Evolutionary conservation across 2,797 vertebrate species (phyloP).

Genomic region (Halcyon smyrnensis): DNA sequence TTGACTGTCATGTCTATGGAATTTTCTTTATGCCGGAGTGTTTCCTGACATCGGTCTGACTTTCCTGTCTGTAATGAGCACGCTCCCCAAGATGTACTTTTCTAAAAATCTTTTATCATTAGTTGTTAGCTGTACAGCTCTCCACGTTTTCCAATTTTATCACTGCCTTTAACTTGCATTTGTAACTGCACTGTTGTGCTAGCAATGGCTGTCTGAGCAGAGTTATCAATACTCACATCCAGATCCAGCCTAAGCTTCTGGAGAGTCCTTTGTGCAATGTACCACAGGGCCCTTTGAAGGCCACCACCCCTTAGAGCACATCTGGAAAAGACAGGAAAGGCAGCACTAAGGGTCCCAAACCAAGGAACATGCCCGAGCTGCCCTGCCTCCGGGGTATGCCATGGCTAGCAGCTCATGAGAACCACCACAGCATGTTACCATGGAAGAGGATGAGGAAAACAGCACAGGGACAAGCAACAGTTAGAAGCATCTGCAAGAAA

Average conservation of each 20-base stretch:
- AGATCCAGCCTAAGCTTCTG: neutral
- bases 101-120: neutral
- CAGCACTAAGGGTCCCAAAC: neutral
- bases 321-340: neutral
- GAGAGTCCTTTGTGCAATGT: neutral
- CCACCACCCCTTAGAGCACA: neutral
- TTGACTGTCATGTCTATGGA: neutral
- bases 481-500: neutral
- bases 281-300: neutral
- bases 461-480: neutral
- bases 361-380: neutral
- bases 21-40: neutral
- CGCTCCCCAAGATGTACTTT: neutral
- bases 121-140: neutral
- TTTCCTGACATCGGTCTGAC: neutral
- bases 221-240: neutral
- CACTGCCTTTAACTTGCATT: neutral
- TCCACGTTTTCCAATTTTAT: neutral
- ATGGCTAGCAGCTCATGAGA: neutral
- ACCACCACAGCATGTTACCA: neutral
- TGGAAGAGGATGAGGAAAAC: neutral
- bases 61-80: neutral
- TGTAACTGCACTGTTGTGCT: neutral
- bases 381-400: accelerated
- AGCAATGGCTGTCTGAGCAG: neutral